Percentiles rank a stretch among this genome's conserved stretches.
Conservation (phyloP, 2,797 vertebrate genomes). For the Perodicticus potto region DNA sequence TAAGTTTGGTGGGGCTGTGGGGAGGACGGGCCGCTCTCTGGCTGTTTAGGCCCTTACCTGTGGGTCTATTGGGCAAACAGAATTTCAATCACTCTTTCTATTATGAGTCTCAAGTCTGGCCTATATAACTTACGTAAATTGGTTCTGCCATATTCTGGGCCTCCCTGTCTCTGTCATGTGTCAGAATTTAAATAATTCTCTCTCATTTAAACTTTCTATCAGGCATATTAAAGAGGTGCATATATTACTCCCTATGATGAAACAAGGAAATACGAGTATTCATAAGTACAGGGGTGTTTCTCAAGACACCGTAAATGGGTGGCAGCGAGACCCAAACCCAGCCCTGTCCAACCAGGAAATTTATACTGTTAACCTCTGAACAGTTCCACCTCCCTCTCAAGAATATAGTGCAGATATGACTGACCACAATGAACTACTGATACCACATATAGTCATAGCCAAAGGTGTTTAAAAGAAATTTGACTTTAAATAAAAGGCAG, state of each 20-base stretch:
- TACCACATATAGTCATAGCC: not conserved
- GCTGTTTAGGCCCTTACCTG: too few species aligned
- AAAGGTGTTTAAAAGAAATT: not conserved
- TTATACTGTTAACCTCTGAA: fast-evolving
- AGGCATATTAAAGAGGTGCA: not conserved
- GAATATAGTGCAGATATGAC: fast-evolving
- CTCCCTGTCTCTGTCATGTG: not conserved
- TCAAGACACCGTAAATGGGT: not conserved
- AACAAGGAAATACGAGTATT: not conserved
- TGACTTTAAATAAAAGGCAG: not conserved
- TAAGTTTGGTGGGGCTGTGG: not conserved
- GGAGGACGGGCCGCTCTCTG: not conserved
- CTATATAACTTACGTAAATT: not conserved
- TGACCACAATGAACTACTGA: fast-evolving
- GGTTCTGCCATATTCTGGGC: not conserved
- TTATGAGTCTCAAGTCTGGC: not conserved
- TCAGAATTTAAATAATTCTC: not conserved
- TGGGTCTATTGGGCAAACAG: not conserved
- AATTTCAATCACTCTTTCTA: not conserved
- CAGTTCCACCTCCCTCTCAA: fast-evolving
- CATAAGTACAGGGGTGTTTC: not conserved
- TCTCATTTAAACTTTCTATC: not conserved
- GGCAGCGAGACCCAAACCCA: not conserved
- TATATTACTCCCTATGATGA: not conserved
- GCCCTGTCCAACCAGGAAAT: not conserved